Base-by-base conservation (phyloP, 2,888 invertebrate species). In the Helleia helle region DNA sequence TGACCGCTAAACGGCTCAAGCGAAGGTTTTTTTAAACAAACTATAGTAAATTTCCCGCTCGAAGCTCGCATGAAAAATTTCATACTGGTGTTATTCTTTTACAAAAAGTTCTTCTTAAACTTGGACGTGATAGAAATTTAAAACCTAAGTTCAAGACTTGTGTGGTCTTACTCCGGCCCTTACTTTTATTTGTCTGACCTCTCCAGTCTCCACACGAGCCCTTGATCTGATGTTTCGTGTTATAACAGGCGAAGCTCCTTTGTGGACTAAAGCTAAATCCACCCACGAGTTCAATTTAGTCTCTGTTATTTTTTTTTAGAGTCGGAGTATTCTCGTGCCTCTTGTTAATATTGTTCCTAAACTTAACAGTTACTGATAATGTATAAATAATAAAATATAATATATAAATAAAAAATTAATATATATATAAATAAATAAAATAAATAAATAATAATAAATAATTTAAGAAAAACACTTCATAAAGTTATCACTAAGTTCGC, bases 1-100 rank as follows among this genome's bases (percentile, higher is more conserved):
- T 18, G 18, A 15, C 15, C 15, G 11, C 18, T 17, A 18, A 15
- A 22, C 22, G 22, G 15, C 15, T 30, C 8, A 30, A 15, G 14
- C 30, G 22, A 34, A 18, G 34, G 34, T 34, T 34, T n/a, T n/a
- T 34, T 34, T 34, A 22, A 34, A 34, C 34, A 34, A 34, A 34
- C 34, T 34, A 18, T 18, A 34, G 34, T 34, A 22, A 34, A 34
- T 34, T 34, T n/a, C 34, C 34, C 34, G 17, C 11, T 31, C 11
- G 31, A 17, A 34, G 18, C 18, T 11, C 18, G 11, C 34, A 18
- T 31, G 17, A 34, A 34, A 34, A 17, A 34, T 34, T 18, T 34
- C 22, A 34, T 22, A 34, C 34, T 34, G 34, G 18, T 22, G 22
- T 17, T 22, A 18, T 34, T 12, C 34, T 34, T 34, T 34, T 34